phyloP scores from a whole-genome alignment of 2,113 vertebrate species.

The Genyomyrus donnyi region DNA sequence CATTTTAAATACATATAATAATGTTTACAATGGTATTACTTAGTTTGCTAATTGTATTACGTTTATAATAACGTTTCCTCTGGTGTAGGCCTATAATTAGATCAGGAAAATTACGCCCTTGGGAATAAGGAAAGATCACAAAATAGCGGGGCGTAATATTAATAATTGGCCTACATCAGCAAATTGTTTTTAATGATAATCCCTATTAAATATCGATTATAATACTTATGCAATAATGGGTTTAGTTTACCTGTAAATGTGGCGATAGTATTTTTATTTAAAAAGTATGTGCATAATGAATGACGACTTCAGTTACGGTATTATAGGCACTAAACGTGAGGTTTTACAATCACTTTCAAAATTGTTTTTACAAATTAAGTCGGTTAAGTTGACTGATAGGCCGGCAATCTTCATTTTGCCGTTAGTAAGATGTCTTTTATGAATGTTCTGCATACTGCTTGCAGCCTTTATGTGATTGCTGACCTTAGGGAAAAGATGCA shows the following conservation, averaged over 20 bases:
- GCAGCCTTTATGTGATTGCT: background rate
- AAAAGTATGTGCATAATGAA: background rate
- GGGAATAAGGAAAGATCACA: background rate
- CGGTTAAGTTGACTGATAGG: background rate
- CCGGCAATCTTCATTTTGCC: background rate
- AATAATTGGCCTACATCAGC: background rate
- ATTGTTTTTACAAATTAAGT: background rate
- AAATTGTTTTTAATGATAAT: background rate
- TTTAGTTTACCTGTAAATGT: background rate
- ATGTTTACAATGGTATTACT: background rate
- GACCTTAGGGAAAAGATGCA: background rate
- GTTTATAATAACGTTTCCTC: background rate
- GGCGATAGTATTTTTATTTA: background rate
- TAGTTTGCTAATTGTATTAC: background rate
- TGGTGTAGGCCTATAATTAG: background rate
- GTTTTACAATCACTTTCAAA: background rate
- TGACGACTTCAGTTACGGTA: background rate
- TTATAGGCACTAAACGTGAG: background rate
- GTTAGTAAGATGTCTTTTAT: background rate
- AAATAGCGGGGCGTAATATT: background rate
- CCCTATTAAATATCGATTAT: background rate
- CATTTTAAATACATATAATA: background rate
- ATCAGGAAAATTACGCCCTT: background rate
- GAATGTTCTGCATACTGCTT: background rate
- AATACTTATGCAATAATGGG: background rate